Conservation (phyloP, 2,113 vertebrate genomes). For the Glaucomys volans region DNA sequence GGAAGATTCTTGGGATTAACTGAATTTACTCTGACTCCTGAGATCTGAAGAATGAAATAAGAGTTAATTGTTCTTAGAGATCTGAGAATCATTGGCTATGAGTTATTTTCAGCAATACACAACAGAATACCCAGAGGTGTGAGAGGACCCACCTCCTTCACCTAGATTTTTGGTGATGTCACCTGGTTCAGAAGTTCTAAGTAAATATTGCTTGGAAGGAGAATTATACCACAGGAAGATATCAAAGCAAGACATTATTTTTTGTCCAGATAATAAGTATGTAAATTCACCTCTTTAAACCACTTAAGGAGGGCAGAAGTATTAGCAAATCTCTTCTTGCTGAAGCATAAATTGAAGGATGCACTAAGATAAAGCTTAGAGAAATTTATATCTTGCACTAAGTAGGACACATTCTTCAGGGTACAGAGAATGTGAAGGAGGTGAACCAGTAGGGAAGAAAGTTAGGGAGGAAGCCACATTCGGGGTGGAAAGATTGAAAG, state of each 20-base stretch:
- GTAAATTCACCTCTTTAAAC: constrained; percentile 47
- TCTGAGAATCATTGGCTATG: neutral
- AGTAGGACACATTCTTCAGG: neutral
- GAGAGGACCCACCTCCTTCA: accelerated
- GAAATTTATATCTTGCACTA: neutral
- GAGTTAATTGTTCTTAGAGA: neutral
- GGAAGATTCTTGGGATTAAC: neutral
- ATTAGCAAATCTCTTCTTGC: neutral
- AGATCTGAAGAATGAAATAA: neutral
- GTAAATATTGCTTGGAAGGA: neutral
- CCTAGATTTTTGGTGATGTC: neutral
- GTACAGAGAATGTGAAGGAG: neutral
- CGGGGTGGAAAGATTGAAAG: neutral
- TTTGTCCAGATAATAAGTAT: neutral
- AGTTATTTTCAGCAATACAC: neutral
- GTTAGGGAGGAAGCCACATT: too few relatives aligned
- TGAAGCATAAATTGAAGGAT: neutral
- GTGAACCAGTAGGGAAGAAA: neutral
- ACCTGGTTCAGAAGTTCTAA: neutral
- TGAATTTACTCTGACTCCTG: neutral
- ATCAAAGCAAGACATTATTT: neutral
- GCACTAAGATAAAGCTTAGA: neutral
- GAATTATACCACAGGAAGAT: neutral
- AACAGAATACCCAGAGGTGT: neutral
- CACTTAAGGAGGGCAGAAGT: neutral